Evolutionary conservation across 1,140 invertebrate species (phyloP).

Genomic region (Andrena cerasifolii): DNA sequence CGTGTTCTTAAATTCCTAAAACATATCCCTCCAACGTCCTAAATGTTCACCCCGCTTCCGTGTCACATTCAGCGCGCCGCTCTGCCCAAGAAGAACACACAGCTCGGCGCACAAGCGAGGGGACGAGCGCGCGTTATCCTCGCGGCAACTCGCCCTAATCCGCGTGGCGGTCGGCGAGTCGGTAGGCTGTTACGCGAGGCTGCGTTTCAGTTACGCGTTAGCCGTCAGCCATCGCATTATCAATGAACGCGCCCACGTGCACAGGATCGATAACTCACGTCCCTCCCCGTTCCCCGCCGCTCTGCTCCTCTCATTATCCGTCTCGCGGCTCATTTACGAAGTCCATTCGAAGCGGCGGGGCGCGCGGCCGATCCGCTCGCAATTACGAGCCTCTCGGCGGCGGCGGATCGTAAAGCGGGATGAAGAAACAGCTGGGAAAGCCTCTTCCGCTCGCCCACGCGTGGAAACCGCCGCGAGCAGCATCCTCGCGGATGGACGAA

Average conservation of each 20-base stretch:
- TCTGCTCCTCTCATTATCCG: background rate
- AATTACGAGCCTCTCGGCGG: conserved; percentile 59
- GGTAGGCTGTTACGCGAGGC: conserved; percentile 39
- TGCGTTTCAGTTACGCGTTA: conserved; percentile 53
- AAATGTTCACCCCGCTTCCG: too few relatives aligned
- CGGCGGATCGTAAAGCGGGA: conserved; percentile 48
- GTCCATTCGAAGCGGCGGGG: conserved; percentile 43
- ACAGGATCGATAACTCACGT: conserved; percentile 57
- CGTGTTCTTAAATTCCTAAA: too few relatives aligned
- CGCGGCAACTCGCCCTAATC: background rate
- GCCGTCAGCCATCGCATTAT: conserved; percentile 65
- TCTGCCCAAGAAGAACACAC: too few relatives aligned
- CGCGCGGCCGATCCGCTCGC: conserved; percentile 43
- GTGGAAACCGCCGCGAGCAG: conserved; percentile 52
- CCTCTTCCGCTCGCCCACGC: conserved; percentile 52
- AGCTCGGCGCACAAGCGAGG: background rate
- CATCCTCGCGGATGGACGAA: background rate
- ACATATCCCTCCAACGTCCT: too few relatives aligned
- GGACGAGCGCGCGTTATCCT: background rate
- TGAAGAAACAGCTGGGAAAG: conserved; percentile 59
- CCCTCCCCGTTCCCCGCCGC: conserved; percentile 5
- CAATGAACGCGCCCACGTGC: conserved; percentile 73
- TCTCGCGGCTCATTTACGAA: conserved; percentile 52
- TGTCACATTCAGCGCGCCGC: too few relatives aligned
- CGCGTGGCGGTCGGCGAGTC: background rate